Evolutionary conservation across 2,888 invertebrate species (phyloP).

Genomic region (Hydropsyche betteni): DNA sequence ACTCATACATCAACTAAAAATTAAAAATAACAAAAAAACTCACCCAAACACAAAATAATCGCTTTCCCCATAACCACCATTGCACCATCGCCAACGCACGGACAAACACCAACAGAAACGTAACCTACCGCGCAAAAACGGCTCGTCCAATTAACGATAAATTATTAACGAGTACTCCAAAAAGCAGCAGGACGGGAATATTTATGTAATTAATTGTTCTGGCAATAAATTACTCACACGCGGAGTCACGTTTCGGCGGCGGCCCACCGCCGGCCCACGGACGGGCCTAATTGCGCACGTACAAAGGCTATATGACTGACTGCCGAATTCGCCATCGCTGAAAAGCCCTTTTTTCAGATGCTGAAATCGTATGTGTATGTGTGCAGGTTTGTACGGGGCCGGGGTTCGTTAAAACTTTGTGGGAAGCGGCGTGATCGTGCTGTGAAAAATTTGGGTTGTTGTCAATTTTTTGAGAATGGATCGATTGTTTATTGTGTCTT

Average conservation of each 20-base stretch:
- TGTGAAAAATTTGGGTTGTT: neutral
- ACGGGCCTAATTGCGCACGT: constrained; percentile 38
- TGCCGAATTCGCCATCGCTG: constrained; percentile 14
- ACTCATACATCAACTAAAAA: too few relatives aligned
- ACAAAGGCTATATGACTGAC: constrained; percentile 14
- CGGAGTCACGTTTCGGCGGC: constrained; percentile 30
- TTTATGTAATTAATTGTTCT: constrained; percentile 49
- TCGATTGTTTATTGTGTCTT: too few relatives aligned
- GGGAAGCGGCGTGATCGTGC: neutral
- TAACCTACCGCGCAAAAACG: too few relatives aligned
- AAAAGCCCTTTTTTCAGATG: too few relatives aligned
- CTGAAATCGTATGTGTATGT: too few relatives aligned
- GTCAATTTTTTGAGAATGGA: too few relatives aligned
- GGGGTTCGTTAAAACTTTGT: constrained; percentile 34
- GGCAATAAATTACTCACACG: constrained; percentile 46
- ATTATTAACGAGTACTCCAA: constrained; percentile 10
- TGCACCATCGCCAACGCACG: too few relatives aligned
- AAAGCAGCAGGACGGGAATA: constrained; percentile 35
- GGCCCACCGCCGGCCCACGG: neutral
- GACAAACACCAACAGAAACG: too few relatives aligned
- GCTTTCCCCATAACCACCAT: too few relatives aligned
- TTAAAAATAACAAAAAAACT: too few relatives aligned
- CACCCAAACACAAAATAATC: too few relatives aligned
- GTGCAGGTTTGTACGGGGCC: neutral
- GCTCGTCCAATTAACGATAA: constrained; percentile 1